Conservation (phyloP, 2,113 vertebrate species). For the Murina feae region DNA sequence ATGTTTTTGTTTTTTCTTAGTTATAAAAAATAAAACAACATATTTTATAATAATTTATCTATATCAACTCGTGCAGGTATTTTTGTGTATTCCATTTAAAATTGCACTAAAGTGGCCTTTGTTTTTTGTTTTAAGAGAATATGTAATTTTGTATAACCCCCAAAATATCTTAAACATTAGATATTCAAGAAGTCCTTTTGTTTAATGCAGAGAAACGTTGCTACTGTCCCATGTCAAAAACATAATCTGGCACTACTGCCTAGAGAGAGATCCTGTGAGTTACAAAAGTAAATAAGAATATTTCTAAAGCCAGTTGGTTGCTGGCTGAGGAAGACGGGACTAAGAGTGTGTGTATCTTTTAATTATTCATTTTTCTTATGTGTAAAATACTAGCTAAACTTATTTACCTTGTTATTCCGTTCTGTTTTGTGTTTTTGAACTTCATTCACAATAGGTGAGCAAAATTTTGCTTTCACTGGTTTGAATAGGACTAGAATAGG, state of each 20-base stretch:
- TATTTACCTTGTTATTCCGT: background rate
- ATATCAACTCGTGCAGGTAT: background rate
- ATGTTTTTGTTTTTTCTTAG: slow-evolving; percentile 13
- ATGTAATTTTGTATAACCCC: background rate
- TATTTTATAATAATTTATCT: slow-evolving; percentile 21
- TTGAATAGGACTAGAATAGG: background rate
- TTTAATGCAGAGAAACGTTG: slow-evolving; percentile 27
- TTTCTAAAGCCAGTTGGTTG: background rate
- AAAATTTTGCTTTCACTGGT: slow-evolving; percentile 15
- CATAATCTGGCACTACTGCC: background rate
- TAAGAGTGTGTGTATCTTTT: background rate
- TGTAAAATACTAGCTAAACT: background rate
- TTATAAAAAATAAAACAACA: slow-evolving; percentile 4
- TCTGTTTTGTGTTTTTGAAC: slow-evolving; percentile 23
- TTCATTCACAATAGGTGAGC: background rate
- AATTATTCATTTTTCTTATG: slow-evolving; percentile 30
- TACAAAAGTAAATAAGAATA: background rate
- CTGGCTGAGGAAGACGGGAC: background rate
- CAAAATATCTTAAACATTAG: background rate
- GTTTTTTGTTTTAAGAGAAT: slow-evolving; percentile 25
- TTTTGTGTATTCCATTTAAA: background rate
- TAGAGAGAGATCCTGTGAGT: background rate
- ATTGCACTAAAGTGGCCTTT: background rate
- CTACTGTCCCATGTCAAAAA: background rate
- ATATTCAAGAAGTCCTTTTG: background rate